Evolutionary conservation across 2,888 invertebrate species (phyloP).

Genomic region (Galeopsomyia nigrocyanea): DNA sequence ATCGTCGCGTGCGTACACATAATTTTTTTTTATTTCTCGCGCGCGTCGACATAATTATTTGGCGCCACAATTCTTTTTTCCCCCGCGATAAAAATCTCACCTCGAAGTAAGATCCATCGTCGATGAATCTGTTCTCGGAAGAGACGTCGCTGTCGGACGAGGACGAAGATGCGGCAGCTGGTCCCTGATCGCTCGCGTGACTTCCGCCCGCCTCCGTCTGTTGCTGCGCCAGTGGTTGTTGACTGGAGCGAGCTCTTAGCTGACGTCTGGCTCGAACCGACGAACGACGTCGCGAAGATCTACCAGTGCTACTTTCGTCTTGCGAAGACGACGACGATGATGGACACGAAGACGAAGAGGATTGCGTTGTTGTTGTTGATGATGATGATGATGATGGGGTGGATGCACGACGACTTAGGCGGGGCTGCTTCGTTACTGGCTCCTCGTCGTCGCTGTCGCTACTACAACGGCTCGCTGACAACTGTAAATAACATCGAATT

Average conservation of each 20-base stretch:
- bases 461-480: constrained; percentile 71
- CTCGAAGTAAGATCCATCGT: constrained; percentile 69
- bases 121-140: constrained; percentile 62
- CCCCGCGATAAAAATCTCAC: constrained; percentile 51
- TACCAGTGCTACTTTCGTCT: constrained; percentile 26
- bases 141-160: constrained; percentile 65
- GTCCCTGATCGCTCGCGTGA: constrained; percentile 29
- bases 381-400: constrained; percentile 31
- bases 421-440: constrained; percentile 77
- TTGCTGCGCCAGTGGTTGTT: constrained; percentile 1
- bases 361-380: constrained; percentile 13
- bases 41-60: constrained; percentile 16
- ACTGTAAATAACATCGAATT: constrained; percentile 71
- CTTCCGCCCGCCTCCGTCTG: not conserved
- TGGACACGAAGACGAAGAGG: not conserved
- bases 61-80: not conserved
- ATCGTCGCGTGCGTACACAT: constrained; percentile 21
- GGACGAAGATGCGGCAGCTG: constrained; percentile 24
- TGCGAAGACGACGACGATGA: constrained; percentile 21
- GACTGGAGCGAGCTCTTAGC: not conserved
- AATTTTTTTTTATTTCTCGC: not conserved
- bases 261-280: constrained; percentile 46
- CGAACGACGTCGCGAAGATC: constrained; percentile 34
- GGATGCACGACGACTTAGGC: constrained; percentile 45
- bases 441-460: constrained; percentile 81